Conservation (phyloP, 2,113 vertebrate genomes). For the Ovis aries region DNA sequence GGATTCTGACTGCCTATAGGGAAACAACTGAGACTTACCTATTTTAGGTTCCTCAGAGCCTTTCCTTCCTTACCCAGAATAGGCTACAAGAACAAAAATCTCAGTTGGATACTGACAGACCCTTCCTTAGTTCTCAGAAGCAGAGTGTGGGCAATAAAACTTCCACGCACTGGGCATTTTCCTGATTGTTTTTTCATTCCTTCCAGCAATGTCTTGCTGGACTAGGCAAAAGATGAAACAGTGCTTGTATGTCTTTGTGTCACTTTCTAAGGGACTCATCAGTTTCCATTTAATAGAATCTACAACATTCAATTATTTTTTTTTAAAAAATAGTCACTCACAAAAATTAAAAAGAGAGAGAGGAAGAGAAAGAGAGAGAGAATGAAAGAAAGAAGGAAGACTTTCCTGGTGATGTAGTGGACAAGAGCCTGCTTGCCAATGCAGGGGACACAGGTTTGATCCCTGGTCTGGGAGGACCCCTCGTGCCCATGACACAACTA, state of each 20-base stretch:
- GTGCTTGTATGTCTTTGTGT: background rate
- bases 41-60: background rate
- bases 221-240: background rate
- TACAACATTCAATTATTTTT: background rate
- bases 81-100: background rate
- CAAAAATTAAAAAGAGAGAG: background rate
- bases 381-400: background rate
- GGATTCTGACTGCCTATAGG: background rate
- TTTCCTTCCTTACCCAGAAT: background rate
- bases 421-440: background rate
- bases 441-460: accelerated
- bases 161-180: background rate
- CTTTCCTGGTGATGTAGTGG: background rate
- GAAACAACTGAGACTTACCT: background rate
- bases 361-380: background rate
- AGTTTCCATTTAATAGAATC: background rate
- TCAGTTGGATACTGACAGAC: background rate
- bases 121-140: background rate
- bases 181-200: background rate
- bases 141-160: background rate
- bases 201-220: background rate
- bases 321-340: background rate
- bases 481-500: background rate
- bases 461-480: background rate
- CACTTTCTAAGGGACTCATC: background rate